Percentiles rank a stretch among this genome's conserved stretches.
These are phyloP conservation scores for Leptodactylus fuscus DNA, from an alignment of 2,113 vertebrate species.

Conservation along the genomic window DNA sequence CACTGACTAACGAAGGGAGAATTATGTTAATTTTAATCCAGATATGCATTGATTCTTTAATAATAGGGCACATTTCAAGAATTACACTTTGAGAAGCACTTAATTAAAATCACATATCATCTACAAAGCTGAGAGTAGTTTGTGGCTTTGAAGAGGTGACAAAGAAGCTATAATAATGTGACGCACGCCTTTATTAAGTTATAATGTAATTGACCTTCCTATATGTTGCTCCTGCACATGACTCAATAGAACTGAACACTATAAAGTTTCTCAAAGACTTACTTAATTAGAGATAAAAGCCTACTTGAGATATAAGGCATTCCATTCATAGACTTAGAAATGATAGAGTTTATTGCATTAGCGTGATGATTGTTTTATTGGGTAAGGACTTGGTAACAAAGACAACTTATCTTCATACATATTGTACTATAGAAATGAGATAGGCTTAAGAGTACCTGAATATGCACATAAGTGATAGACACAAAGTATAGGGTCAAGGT, in stretches of 20 bases:
- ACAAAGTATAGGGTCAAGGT: too few species aligned
- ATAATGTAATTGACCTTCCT: conserved; percentile 12
- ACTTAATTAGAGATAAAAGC: background rate
- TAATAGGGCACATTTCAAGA: conserved; percentile 31
- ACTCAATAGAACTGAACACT: background rate
- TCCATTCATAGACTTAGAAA: background rate
- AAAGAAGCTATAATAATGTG: conserved; percentile 1
- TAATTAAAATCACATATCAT: conserved; percentile 44
- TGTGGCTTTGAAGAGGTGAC: conserved; percentile 30
- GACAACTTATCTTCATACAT: background rate
- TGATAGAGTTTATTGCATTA: background rate
- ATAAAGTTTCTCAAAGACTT: background rate
- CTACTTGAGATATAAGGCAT: background rate
- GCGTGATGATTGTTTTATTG: background rate
- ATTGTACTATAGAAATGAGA: too few species aligned
- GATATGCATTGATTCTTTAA: conserved; percentile 40
- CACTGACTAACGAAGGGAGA: conserved; percentile 15
- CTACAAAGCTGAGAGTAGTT: background rate
- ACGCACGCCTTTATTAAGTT: conserved; percentile 1
- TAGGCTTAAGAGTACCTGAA: too few species aligned
- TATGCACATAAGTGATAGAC: too few species aligned
- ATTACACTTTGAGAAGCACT: conserved; percentile 24
- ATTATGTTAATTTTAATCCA: conserved; percentile 20
- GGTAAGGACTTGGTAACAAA: background rate
- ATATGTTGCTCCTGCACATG: background rate